These are phyloP conservation scores for Hypomecis punctinalis DNA, from an alignment of 2,888 invertebrate genomes.

Conservation along the genomic window DNA sequence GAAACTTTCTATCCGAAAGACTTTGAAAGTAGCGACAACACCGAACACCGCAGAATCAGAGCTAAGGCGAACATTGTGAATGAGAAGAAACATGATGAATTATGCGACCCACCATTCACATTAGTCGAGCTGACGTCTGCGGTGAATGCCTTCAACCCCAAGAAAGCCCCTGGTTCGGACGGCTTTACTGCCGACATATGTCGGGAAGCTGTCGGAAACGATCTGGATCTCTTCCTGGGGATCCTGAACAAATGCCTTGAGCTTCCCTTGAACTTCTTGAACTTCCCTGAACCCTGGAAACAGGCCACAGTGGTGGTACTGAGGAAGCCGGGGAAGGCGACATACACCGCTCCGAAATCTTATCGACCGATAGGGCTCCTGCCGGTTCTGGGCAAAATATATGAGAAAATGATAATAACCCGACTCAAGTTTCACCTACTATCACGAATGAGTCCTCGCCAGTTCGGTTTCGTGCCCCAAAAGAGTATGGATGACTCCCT, in stretches of 20 bases:
- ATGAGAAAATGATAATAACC: not conserved
- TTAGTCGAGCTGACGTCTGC: too few relatives aligned
- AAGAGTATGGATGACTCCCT: not conserved
- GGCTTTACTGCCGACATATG: slow-evolving; percentile 8
- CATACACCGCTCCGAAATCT: slow-evolving; percentile 5
- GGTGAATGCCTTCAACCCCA: not conserved
- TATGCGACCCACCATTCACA: not conserved
- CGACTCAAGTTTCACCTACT: slow-evolving; percentile 1
- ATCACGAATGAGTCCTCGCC: not conserved
- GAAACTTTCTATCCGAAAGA: not conserved
- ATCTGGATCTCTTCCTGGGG: not conserved
- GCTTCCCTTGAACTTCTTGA: not conserved
- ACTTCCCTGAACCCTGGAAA: slow-evolving; percentile 1
- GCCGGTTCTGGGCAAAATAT: slow-evolving; percentile 2
- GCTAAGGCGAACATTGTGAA: not conserved
- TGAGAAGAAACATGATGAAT: not conserved
- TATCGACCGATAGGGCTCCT: not conserved
- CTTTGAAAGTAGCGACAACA: not conserved
- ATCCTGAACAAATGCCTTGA: not conserved
- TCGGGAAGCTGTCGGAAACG: not conserved
- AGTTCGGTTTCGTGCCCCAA: not conserved
- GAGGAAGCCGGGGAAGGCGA: slow-evolving; percentile 5
- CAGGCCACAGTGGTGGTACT: slow-evolving; percentile 1
- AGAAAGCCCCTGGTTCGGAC: not conserved
- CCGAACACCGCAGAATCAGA: not conserved